Conservation (phyloP, 2,797 vertebrate species). For the Artibeus jamaicensis region DNA sequence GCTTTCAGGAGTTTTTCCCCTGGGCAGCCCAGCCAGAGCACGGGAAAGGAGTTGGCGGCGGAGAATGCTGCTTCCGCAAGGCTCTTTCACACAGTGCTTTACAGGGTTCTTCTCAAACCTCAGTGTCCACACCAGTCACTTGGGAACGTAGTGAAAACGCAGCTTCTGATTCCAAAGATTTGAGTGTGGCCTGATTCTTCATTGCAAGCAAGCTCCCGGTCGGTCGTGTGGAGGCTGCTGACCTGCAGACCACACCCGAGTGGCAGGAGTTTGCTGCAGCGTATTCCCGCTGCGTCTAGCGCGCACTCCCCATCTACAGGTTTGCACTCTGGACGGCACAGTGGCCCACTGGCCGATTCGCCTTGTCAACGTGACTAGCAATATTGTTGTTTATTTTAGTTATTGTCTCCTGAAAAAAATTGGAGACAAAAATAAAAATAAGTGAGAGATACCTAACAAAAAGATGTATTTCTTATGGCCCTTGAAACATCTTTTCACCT, state of each 20-base stretch:
- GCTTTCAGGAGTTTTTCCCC: neutral
- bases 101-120: neutral
- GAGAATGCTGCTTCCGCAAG: neutral
- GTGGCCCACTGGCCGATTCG: neutral
- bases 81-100: neutral
- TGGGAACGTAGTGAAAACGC: neutral
- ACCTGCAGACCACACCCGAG: neutral
- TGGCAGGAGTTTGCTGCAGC: no score
- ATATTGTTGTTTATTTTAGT: neutral
- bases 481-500: neutral
- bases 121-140: neutral
- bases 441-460: neutral
- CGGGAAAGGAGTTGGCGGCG: neutral
- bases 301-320: neutral
- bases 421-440: neutral
- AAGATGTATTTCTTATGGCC: neutral
- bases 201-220: neutral
- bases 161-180: neutral
- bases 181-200: neutral
- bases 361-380: neutral
- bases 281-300: accelerated
- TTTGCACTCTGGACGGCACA: neutral
- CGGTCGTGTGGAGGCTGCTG: neutral
- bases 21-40: neutral
- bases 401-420: neutral